phyloP scores from a whole-genome alignment of 92 coral and sea anemone species.

The Heliopora coerulea region DNA sequence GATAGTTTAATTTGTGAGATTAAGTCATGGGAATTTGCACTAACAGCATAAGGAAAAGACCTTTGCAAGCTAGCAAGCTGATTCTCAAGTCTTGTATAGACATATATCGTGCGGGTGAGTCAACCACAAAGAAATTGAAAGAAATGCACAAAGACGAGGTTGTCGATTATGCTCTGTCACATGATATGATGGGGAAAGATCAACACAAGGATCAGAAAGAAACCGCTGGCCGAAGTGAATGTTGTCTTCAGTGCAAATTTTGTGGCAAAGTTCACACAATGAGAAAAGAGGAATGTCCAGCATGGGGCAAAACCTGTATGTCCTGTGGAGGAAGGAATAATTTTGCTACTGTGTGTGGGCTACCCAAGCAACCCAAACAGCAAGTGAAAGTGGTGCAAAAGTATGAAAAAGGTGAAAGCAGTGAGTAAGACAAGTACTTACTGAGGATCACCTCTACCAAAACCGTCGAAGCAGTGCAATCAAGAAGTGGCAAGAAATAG shows the following conservation, averaged over 20 bases:
- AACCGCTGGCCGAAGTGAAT: background rate
- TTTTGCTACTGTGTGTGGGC: constrained; percentile 48
- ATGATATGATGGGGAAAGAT: background rate
- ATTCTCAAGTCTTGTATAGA: constrained; percentile 56
- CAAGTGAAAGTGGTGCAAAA: constrained; percentile 14
- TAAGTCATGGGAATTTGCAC: constrained; percentile 52
- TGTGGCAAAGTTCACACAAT: constrained; percentile 37
- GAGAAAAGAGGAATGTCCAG: constrained; percentile 51
- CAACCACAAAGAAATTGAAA: constrained; percentile 49
- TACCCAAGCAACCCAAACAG: background rate
- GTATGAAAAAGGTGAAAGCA: constrained; percentile 20
- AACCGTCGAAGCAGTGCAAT: constrained; percentile 16
- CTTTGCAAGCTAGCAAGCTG: constrained; percentile 57
- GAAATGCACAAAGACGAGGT: constrained; percentile 27
- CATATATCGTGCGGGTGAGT: constrained; percentile 54
- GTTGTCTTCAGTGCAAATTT: constrained; percentile 41
- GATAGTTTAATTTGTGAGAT: constrained; percentile 33
- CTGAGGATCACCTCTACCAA: constrained; percentile 28
- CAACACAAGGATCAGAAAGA: background rate
- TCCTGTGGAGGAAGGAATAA: constrained; percentile 52
- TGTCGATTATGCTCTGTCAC: background rate
- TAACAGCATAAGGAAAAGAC: constrained; percentile 50
- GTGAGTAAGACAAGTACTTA: constrained; percentile 36
- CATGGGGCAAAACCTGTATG: constrained; percentile 49
- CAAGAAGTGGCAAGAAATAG: background rate